phyloP scores from a whole-genome alignment of 1,140 invertebrate genomes.

The Asobara japonica region DNA sequence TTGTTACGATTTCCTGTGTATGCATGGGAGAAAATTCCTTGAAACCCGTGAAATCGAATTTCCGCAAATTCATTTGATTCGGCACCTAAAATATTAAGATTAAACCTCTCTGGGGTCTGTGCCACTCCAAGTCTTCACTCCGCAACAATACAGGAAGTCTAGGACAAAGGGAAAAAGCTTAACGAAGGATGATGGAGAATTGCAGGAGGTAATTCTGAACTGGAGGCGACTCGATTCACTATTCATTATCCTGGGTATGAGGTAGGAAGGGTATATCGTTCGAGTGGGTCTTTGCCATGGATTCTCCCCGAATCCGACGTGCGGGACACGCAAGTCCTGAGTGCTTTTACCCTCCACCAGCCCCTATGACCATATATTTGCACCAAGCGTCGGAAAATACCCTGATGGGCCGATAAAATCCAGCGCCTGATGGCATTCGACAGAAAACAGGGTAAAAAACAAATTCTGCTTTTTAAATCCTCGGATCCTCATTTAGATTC shows the following conservation, averaged over 20 bases:
- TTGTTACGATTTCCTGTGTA: too few relatives aligned
- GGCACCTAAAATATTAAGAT: too few relatives aligned
- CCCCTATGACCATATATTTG: neutral
- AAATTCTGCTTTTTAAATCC: neutral
- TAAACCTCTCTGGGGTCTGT: too few relatives aligned
- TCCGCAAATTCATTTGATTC: too few relatives aligned
- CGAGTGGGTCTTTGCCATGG: neutral
- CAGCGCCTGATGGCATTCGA: neutral
- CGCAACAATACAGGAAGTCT: neutral
- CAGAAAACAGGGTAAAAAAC: neutral
- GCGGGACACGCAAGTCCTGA: neutral
- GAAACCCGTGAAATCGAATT: too few relatives aligned
- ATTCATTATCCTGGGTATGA: neutral
- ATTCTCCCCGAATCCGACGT: neutral
- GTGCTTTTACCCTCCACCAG: neutral
- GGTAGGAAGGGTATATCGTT: neutral
- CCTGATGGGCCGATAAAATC: neutral
- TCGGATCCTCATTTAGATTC: neutral
- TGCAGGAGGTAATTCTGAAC: neutral
- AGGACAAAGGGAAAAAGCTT: slow-evolving; percentile 3
- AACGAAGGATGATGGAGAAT: neutral
- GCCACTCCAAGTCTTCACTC: neutral
- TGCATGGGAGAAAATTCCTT: too few relatives aligned
- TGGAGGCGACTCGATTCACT: neutral
- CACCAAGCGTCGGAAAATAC: neutral